Conservation (phyloP, 2,113 vertebrate genomes). For the Nothobranchius furzeri region DNA sequence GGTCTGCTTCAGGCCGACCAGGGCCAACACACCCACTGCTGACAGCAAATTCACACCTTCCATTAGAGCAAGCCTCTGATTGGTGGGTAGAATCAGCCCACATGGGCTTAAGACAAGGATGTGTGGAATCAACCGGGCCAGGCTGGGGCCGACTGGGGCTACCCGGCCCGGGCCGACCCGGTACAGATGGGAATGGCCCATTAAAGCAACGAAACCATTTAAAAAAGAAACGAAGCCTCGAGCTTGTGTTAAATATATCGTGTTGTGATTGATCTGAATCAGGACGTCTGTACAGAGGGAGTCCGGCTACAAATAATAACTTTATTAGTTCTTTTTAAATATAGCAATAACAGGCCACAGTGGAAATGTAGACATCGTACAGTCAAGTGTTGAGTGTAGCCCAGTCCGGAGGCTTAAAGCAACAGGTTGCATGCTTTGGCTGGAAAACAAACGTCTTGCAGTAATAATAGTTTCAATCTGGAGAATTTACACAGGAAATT, state of each 20-base stretch:
- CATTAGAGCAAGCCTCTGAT: too few species aligned
- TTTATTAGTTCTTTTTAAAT: conserved; percentile 63
- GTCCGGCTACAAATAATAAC: conserved; percentile 83
- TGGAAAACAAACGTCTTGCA: conserved; percentile 76
- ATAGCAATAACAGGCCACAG: conserved; percentile 83
- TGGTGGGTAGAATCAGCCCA: too few species aligned
- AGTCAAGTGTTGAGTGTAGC: conserved; percentile 84
- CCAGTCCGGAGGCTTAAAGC: conserved; percentile 86
- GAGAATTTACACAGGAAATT: conserved; percentile 85
- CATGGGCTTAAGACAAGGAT: too few species aligned
- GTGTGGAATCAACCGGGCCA: too few species aligned
- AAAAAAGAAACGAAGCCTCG: conserved; percentile 83
- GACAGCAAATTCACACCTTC: too few species aligned
- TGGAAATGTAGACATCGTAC: conserved; percentile 82
- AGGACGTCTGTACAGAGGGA: conserved; percentile 83
- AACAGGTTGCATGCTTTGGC: conserved; percentile 96
- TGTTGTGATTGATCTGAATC: conserved; percentile 65
- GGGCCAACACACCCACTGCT: too few species aligned
- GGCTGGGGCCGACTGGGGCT: too few species aligned
- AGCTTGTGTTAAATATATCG: conserved; percentile 76
- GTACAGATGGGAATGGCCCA: too few species aligned
- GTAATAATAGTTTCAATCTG: conserved; percentile 72
- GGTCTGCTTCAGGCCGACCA: too few species aligned
- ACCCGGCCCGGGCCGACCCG: too few species aligned
- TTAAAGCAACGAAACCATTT: conserved; percentile 71